Conservation (phyloP, 2,888 invertebrate species). For the Chrysotoxum bicinctum region DNA sequence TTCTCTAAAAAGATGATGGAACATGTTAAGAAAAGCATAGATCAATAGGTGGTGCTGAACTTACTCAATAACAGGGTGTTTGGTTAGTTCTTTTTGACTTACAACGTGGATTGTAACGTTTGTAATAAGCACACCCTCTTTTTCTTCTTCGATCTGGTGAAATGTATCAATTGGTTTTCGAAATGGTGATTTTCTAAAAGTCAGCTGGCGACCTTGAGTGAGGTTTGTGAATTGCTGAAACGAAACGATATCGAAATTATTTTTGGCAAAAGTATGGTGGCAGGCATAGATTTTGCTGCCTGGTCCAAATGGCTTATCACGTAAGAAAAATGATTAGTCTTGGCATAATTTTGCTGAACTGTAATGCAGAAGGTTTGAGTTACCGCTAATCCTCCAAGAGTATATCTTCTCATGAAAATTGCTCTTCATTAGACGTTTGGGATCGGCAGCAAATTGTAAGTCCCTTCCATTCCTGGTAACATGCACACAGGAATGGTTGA, state of each 20-base stretch:
- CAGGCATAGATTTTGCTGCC: no score
- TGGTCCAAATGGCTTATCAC: no score
- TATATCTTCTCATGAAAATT: no score
- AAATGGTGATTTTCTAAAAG: constrained; percentile 64
- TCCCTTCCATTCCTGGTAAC: no score
- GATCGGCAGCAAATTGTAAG: no score
- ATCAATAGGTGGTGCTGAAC: constrained; percentile 54
- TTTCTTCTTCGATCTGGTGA: constrained; percentile 77
- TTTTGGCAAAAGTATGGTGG: not conserved
- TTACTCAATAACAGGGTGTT: constrained; percentile 79
- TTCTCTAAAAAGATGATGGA: constrained; percentile 82
- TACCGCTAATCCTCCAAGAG: no score
- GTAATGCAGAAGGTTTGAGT: no score
- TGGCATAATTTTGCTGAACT: no score
- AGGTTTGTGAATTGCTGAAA: constrained; percentile 79
- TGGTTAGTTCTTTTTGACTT: constrained; percentile 87
- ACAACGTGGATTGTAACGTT: constrained; percentile 93
- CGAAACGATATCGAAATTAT: not conserved
- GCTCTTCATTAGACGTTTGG: no score
- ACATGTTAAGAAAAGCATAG: no score
- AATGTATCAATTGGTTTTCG: constrained; percentile 67
- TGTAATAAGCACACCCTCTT: constrained; percentile 88
- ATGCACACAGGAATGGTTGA: no score
- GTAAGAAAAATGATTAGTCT: no score
- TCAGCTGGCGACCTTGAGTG: constrained; percentile 71